Base-by-base conservation (phyloP, 2,888 invertebrate genomes). In the Thymelicus acteon region DNA sequence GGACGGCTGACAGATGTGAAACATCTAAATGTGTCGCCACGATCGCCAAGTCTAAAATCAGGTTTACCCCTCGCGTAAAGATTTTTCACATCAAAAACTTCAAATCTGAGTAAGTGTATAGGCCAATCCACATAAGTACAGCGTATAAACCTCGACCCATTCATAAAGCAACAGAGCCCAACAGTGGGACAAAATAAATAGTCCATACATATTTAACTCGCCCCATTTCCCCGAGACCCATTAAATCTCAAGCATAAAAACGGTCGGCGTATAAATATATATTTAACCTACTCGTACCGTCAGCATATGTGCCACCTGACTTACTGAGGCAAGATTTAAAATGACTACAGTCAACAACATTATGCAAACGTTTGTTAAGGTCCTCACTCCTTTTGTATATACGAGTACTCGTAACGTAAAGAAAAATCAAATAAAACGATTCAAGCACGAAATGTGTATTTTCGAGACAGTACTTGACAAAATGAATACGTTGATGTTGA, bases 301-400 rank as follows among this genome's bases (percentile, higher is more conserved):
- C 47, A 61, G 61, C 61, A 68, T 40, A 47, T 68, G 54, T 31
- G 65, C 63, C 65, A 65, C 65, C 68, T 62, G 54, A 62, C 54
- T 61, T 37, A 44, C 44, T 40, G 54, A 37, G 54, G 54, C 54
- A 68, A 62, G 62, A 61, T 61, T 68, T 62, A 37, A 57, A 61
- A 68, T 60, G 62, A 47, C 62, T 62, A 62, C 47, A 44, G 68
- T 68, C 62, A 62, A 47, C 62, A 68, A 62, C 57, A 68, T 57
- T 62, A 54, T 52, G 52, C 67, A 15, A 52, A 47, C n/a, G 54
- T 68, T 68, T 68, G 49, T 24, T 54, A 61, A 68, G 67, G 67
- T 12, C 49, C 31, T 52, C 67, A 37, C 37, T 37, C 10, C 48
- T 61, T 67, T 67, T 64, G 68, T 68, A n/a, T n/a, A n/a, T 52